Base-by-base conservation (phyloP, 2,888 invertebrate genomes). In the Pantelozetes paolii region DNA sequence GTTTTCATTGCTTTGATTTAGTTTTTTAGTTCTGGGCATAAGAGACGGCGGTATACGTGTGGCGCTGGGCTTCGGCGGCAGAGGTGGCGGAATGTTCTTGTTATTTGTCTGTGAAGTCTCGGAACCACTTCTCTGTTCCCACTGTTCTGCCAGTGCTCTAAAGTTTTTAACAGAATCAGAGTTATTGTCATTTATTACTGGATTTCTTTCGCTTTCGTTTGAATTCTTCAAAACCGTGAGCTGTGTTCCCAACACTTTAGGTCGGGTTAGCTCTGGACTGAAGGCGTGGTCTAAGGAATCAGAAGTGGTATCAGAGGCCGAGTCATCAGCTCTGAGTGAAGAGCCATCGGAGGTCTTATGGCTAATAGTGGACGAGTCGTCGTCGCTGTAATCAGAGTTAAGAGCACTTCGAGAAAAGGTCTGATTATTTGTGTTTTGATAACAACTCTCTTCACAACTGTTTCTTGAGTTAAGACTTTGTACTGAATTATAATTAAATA, bases 91-190 rank as follows among this genome's bases (percentile, higher is more conserved):
- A 20, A 18, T 32, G 28, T 15, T 50, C 11, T 36, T 64, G 9
- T n/a, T 36, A 20, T n/a, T 28, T 9, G 9, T 64, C 6, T 32
- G 64, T n/a, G 36, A 2, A n/a, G 6, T n/a, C 30, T 64, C 64
- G 1, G 20, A 36, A 36, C 64, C 64, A 64, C 64, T 64, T 36
- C 64, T 32, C 20, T 80, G 80, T 71, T 82, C 81, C 82, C 82
- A 82, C 73, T 81, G 81, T 62, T 82, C 81, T 9, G 82, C 80
- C 42, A 82, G 77, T 15, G 81, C 81, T 74, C 80, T 79, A 77
- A 82, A 82, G 69, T 80, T 80, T 72, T 79, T 78, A 30, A 77
- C 78, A 50, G 76, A 76, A n/a, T 77, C 78, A 0, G 77, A 71
- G 11, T 73, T 74, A 3, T 8, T 36, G 30, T 64, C 64, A 36